Base-by-base conservation (phyloP, 1,140 invertebrate genomes). In the Philotrypesis tridentata region DNA sequence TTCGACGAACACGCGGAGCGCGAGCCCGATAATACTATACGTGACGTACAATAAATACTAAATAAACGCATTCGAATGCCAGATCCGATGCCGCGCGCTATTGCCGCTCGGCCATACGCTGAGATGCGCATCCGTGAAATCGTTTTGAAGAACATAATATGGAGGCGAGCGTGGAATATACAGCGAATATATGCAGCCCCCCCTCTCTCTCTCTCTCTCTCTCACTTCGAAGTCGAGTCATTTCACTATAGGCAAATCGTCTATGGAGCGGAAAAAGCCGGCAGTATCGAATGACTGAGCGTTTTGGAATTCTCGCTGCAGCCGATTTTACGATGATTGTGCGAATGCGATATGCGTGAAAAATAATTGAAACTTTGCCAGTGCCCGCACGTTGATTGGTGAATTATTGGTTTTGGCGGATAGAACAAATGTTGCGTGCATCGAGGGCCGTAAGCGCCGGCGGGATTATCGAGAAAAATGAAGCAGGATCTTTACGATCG, bases 11-110 rank as follows among this genome's bases (percentile, higher is more conserved):
- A 55, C 21, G 48, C 21, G 17, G 21, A 55, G 21, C 48, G 48
- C 48, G 6, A 55, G 48, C 48, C 21, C 21, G 67, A 80, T 79
- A 79, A 84, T 84, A 81, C 83, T 82, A n/a, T n/a, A 84, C 83
- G 80, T 85, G 83, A 83, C 78, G 84, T 84, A 81, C 84, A 84
- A 85, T 87, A 86, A 87, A 87, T 87, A 84, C 84, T 85, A 77
- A 86, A 86, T 85, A 86, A 67, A 63, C 21, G 31, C 55, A 82
- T 84, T 86, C 71, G 48, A 4, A 21, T 55, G 21, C 48, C 21
- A 43, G 48, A 72, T 77, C 6, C 5, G 67, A 70, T 8, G 6
- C 60, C 17, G 25, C 17, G 25, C 14, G 29, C 14, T 70, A 37
- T 70, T 70, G 67, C 67, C 31, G 31, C 40, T 14, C n/a, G 7